Evolutionary conservation across 2,888 invertebrate species (phyloP).

Genomic region (Abrostola tripartita): DNA sequence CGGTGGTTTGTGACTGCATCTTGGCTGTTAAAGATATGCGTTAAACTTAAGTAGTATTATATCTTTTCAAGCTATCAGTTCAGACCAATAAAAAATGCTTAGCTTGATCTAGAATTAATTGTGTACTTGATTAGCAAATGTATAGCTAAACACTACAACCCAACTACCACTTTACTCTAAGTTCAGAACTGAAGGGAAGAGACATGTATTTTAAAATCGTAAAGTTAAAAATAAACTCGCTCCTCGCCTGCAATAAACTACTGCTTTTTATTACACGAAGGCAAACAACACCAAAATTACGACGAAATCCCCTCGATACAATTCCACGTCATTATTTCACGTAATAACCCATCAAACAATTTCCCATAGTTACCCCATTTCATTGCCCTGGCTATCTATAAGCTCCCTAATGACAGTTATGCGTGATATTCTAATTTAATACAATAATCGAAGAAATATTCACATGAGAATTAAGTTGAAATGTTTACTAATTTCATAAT

Average conservation of each 20-base stretch:
- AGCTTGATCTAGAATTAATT: too few species aligned
- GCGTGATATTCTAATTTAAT: slow-evolving; percentile 64
- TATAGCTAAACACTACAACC: too few species aligned
- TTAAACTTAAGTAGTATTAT: too few species aligned
- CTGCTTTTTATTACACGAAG: background rate
- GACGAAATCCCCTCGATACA: slow-evolving; percentile 27
- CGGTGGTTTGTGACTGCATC: too few species aligned
- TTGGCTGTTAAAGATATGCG: too few species aligned
- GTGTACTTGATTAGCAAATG: too few species aligned
- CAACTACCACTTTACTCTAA: too few species aligned
- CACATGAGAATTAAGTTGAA: slow-evolving; percentile 47
- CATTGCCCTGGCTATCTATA: slow-evolving; percentile 38
- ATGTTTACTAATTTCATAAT: slow-evolving; percentile 5
- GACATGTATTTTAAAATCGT: too few species aligned
- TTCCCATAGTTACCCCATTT: slow-evolving; percentile 59
- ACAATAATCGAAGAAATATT: slow-evolving; percentile 33
- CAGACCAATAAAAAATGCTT: too few species aligned
- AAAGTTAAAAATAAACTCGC: too few species aligned
- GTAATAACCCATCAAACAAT: slow-evolving; percentile 58
- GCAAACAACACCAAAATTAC: slow-evolving; percentile 20
- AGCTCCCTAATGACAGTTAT: slow-evolving; percentile 62
- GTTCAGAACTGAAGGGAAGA: too few species aligned
- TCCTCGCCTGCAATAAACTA: background rate
- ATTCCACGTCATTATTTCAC: slow-evolving; percentile 46
- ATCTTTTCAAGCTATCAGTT: too few species aligned